Percentiles rank a stretch among this genome's conserved stretches.
phyloP scores from a whole-genome alignment of 2,888 invertebrate genomes.

The Ectobius pallidus region DNA sequence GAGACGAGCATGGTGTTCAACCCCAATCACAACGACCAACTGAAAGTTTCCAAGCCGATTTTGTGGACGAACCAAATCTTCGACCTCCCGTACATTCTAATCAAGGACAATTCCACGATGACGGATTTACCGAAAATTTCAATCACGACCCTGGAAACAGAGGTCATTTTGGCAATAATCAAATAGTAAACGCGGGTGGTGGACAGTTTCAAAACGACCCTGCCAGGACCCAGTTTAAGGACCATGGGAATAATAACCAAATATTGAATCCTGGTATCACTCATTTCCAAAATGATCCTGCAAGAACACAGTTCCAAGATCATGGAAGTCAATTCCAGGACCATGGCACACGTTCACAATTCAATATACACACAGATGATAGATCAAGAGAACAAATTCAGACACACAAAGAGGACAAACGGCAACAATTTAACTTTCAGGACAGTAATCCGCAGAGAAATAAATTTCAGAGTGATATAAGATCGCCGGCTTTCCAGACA shows the following conservation, averaged over 20 bases:
- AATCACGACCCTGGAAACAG: background rate
- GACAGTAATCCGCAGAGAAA: background rate
- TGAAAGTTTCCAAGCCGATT: background rate
- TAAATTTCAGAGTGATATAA: background rate
- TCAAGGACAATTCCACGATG: background rate
- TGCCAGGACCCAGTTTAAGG: background rate
- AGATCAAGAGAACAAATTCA: background rate
- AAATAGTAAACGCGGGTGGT: background rate
- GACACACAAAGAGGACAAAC: background rate
- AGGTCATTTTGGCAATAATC: background rate
- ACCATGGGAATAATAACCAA: background rate
- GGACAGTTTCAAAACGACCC: background rate
- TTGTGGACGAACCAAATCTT: constrained; percentile 9
- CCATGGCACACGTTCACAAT: background rate
- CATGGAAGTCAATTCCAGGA: background rate
- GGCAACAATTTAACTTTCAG: background rate
- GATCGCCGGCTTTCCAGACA: background rate
- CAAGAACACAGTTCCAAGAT: background rate
- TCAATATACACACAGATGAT: background rate
- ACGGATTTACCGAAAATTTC: background rate
- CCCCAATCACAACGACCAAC: constrained; percentile 44
- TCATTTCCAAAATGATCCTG: background rate
- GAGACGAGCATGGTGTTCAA: constrained; percentile 46
- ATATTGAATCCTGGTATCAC: background rate
- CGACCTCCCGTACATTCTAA: background rate